These are phyloP conservation scores for Mimachlamys varia DNA, from an alignment of 2,888 invertebrate species.

Conservation along the genomic window DNA sequence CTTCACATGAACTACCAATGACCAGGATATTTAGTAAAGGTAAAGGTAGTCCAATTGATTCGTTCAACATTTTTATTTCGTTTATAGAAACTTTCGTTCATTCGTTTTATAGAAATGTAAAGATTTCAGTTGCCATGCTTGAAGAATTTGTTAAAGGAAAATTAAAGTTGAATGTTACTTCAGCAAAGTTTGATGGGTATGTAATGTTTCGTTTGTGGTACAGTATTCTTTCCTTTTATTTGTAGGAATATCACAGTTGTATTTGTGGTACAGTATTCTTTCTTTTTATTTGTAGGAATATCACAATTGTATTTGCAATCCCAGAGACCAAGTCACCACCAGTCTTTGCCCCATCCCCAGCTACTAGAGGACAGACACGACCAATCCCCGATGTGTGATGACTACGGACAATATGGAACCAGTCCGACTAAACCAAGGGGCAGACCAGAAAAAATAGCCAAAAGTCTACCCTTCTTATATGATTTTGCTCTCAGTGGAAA, in stretches of 20 bases:
- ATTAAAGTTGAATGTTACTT: background rate
- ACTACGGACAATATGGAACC: background rate
- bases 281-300: background rate
- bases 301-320: background rate
- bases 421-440: background rate
- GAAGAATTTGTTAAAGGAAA: too few species aligned
- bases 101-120: too few species aligned
- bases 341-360: background rate
- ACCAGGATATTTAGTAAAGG: too few species aligned
- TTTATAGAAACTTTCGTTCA: too few species aligned
- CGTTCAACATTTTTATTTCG: too few species aligned
- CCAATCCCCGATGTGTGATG: background rate
- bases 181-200: too few species aligned
- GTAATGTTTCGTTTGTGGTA: too few species aligned
- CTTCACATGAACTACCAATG: too few species aligned
- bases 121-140: too few species aligned
- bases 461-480: slow-evolving; percentile 10
- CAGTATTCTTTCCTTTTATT: background rate
- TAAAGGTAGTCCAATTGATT: too few species aligned
- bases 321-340: background rate
- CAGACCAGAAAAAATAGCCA: slow-evolving; percentile 6
- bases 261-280: background rate
- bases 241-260: background rate
- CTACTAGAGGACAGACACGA: background rate
- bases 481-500: background rate